phyloP scores from a whole-genome alignment of 1,140 invertebrate genomes.

The Bombus turneri region DNA sequence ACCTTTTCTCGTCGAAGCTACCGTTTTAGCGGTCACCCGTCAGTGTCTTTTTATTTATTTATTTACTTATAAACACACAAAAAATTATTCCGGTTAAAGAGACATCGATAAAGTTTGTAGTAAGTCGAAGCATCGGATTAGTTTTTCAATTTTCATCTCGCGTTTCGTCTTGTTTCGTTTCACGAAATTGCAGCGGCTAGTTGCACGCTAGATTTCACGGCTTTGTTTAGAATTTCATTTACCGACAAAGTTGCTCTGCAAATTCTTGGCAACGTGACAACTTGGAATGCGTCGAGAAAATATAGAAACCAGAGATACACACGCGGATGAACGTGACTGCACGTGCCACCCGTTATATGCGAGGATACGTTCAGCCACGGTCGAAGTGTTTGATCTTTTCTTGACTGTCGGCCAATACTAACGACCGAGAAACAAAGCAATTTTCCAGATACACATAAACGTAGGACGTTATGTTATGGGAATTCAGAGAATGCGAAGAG shows the following conservation, averaged over 20 bases:
- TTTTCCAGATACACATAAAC: constrained; percentile 10
- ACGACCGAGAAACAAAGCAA: constrained; percentile 8
- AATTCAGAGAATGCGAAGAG: not conserved
- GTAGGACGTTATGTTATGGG: not conserved
- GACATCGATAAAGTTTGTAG: not conserved
- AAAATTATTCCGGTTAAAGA: not conserved
- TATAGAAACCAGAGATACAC: not conserved
- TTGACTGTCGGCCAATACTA: constrained; percentile 45
- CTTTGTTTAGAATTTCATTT: constrained; percentile 46
- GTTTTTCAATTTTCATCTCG: not conserved
- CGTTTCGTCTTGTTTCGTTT: not conserved
- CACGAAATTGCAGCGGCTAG: not conserved
- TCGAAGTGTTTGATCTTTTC: constrained; percentile 42
- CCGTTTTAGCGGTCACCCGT: too few species aligned
- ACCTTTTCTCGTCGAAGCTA: too few species aligned
- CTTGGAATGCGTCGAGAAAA: constrained; percentile 2
- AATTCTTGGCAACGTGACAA: constrained; percentile 47
- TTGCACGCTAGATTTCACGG: constrained; percentile 12
- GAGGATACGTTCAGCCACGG: constrained; percentile 13
- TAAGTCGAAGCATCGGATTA: too few species aligned
- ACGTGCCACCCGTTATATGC: constrained; percentile 14
- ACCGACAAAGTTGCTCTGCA: constrained; percentile 26
- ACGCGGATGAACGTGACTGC: not conserved
- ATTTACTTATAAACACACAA: too few species aligned
- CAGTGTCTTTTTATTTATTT: too few species aligned